A percentile compares a stretch with the other conserved stretches of the same genome.
Evolutionary conservation across 1,140 invertebrate species (phyloP).

Genomic region (Drosophila nikananu): DNA sequence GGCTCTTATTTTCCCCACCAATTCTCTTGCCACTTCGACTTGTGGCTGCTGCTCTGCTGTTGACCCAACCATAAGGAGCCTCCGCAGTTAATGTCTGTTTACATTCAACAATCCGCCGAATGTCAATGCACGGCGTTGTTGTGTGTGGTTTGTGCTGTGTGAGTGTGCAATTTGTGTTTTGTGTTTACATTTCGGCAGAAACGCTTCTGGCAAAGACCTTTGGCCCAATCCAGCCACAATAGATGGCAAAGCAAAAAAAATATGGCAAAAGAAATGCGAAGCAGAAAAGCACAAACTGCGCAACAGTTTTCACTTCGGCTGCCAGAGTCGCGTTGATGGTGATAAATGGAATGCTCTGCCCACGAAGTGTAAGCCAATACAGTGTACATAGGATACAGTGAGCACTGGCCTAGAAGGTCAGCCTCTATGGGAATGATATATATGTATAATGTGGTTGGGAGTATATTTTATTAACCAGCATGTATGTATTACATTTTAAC

Average conservation of each 20-base stretch:
- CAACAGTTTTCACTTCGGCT: slow-evolving; percentile 63
- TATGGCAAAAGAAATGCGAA: slow-evolving; percentile 18
- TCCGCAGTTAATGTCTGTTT: slow-evolving; percentile 53
- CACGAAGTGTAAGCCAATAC: slow-evolving; percentile 57
- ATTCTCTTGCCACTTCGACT: neutral
- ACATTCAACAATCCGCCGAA: slow-evolving; percentile 42
- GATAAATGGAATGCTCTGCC: slow-evolving; percentile 37
- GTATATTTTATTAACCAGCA: neutral
- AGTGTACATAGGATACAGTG: slow-evolving; percentile 42
- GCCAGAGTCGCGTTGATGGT: slow-evolving; percentile 16
- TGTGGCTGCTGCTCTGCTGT: neutral
- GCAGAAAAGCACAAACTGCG: slow-evolving; percentile 50
- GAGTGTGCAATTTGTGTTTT: slow-evolving; percentile 23
- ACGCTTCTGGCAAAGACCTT: slow-evolving; percentile 9
- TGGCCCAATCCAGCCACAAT: neutral
- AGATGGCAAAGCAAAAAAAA: slow-evolving; percentile 2
- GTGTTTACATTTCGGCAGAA: slow-evolving; percentile 45
- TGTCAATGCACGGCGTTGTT: slow-evolving; percentile 8
- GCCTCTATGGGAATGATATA: no score
- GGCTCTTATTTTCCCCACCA: neutral
- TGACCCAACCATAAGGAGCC: slow-evolving; percentile 3
- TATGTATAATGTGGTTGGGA: no score
- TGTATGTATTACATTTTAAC: neutral
- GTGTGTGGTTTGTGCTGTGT: neutral
- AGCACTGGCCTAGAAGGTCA: neutral